Evolutionary conservation across 2,797 vertebrate genomes (phyloP).

Genomic region (Cuculus canorus): DNA sequence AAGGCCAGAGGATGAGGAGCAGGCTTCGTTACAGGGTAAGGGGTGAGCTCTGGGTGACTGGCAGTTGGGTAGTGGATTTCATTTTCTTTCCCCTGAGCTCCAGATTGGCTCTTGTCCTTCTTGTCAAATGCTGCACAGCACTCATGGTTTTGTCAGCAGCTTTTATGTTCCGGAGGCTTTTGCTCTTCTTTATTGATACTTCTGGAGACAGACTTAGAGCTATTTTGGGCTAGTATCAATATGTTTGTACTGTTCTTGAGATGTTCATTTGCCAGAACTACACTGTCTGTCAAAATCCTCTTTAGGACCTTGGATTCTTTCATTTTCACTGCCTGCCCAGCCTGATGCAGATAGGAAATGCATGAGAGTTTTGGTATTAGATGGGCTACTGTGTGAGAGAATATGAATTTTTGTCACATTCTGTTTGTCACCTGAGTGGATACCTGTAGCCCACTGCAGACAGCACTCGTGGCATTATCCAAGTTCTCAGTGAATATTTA

Average conservation of each 20-base stretch:
- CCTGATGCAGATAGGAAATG: neutral
- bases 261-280: constrained; percentile 33
- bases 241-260: constrained; percentile 41
- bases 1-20: neutral
- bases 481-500: neutral
- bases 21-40: neutral
- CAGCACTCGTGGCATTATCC: accelerated
- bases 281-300: neutral
- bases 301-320: neutral
- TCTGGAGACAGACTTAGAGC: constrained; percentile 34
- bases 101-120: neutral
- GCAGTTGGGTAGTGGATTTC: neutral
- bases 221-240: constrained; percentile 18
- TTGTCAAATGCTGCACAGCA: neutral
- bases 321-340: neutral
- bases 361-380: neutral
- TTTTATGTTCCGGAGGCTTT: constrained; percentile 36
- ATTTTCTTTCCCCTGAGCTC: neutral
- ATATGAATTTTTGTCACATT: neutral
- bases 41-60: neutral
- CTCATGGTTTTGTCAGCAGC: constrained; percentile 7
- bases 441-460: neutral
- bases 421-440: neutral
- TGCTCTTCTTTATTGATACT: neutral
- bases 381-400: neutral